Evolutionary conservation across 1,140 invertebrate species (phyloP).

Genomic region (Zaprionus davidi): DNA sequence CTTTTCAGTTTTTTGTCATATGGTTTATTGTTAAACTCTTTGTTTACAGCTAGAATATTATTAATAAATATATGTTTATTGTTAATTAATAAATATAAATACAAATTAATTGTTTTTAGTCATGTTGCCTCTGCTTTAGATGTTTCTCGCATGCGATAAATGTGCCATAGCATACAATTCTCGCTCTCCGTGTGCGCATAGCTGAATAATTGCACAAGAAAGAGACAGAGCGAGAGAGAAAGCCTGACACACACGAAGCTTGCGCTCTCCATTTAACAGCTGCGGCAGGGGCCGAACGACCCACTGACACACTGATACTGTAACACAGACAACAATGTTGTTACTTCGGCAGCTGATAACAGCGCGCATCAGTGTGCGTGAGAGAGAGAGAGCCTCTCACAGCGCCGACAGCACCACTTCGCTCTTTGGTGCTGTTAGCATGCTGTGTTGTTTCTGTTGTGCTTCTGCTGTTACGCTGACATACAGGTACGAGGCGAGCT

Average conservation of each 20-base stretch:
- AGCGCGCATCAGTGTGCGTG: slow-evolving; percentile 57
- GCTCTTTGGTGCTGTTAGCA: slow-evolving; percentile 40
- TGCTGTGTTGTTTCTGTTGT: slow-evolving; percentile 24
- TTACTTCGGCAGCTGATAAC: slow-evolving; percentile 60
- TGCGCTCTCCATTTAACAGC: slow-evolving; percentile 39
- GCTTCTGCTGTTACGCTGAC: slow-evolving; percentile 39
- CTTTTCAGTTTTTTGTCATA: not conserved
- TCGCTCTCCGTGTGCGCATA: slow-evolving; percentile 5
- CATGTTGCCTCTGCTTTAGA: not conserved
- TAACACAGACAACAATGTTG: slow-evolving; percentile 30
- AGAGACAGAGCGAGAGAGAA: slow-evolving; percentile 12
- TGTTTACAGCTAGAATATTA: not conserved
- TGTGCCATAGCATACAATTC: not conserved
- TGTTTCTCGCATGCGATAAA: slow-evolving; percentile 45
- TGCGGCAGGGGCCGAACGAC: slow-evolving; percentile 46
- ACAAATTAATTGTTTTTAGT: not conserved
- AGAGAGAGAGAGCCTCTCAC: slow-evolving; percentile 14
- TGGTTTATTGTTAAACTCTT: not conserved
- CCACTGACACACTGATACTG: slow-evolving; percentile 77
- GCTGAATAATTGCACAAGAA: slow-evolving; percentile 36
- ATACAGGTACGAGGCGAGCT: slow-evolving; percentile 58
- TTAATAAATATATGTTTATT: not conserved
- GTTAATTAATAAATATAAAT: not conserved
- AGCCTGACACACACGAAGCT: slow-evolving; percentile 19
- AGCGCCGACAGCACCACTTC: not conserved